A percentile compares a stretch with the other conserved stretches of the same genome.
Evolutionary conservation across 2,113 vertebrate genomes (phyloP).

Genomic region (Hydrochoerus hydrochaeris): DNA sequence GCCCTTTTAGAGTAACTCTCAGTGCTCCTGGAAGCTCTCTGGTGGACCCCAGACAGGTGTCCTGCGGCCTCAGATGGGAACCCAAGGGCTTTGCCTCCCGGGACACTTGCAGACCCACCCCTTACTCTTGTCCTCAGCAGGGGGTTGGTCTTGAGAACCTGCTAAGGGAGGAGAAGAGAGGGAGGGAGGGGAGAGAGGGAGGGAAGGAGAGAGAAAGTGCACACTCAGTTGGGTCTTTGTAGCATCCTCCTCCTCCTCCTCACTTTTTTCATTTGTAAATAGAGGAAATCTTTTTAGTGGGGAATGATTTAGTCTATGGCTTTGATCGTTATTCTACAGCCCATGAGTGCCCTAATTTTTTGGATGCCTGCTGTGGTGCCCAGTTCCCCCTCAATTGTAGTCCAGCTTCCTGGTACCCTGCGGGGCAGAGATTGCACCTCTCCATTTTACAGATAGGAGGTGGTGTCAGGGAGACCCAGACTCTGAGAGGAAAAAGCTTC

Average conservation of each 20-base stretch:
- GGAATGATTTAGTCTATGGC: background rate
- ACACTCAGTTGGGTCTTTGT: background rate
- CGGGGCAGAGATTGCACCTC: background rate
- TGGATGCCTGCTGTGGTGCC: background rate
- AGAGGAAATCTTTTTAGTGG: background rate
- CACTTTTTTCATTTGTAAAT: background rate
- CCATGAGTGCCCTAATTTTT: background rate
- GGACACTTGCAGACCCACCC: background rate
- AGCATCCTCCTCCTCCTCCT: background rate
- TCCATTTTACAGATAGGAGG: background rate
- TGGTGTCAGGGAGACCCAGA: background rate
- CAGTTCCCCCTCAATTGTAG: background rate
- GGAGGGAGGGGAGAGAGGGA: background rate
- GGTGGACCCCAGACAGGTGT: background rate
- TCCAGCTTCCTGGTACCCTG: background rate
- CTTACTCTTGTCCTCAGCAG: background rate
- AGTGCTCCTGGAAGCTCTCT: background rate
- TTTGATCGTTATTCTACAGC: background rate
- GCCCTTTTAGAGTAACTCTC: rapidly evolving
- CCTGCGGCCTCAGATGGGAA: background rate
- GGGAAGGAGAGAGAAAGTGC: background rate
- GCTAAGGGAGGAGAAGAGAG: background rate
- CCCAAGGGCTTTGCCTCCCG: background rate
- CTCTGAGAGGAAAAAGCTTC: background rate
- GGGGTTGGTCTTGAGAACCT: background rate